These are phyloP conservation scores for Pomatorhinus ruficollis DNA, from an alignment of 2,113 vertebrate genomes.

Conservation along the genomic window DNA sequence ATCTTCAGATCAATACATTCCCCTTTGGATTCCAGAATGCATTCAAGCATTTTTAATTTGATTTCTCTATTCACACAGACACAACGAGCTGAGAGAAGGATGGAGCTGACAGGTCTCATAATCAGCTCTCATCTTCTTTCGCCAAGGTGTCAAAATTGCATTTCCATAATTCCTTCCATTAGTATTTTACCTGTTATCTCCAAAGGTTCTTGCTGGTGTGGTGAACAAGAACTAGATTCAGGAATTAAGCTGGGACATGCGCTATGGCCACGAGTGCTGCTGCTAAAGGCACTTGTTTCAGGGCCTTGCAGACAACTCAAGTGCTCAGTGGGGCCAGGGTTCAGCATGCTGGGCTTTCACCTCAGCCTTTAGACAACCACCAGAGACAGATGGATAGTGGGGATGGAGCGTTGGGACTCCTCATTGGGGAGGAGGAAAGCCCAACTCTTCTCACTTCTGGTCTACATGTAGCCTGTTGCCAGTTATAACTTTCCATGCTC, in stretches of 20 bases:
- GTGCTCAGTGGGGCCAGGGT: rapidly evolving
- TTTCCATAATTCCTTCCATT: conserved; percentile 23
- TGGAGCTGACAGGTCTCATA: conserved; percentile 34
- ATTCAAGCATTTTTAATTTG: conserved; percentile 47
- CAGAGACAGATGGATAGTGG: not conserved
- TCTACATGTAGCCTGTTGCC: not conserved
- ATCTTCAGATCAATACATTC: not conserved
- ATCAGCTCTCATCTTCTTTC: conserved; percentile 19
- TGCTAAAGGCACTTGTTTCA: not conserved
- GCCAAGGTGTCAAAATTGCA: not conserved
- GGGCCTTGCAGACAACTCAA: not conserved
- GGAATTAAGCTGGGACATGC: not conserved
- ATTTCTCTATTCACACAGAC: conserved; percentile 50
- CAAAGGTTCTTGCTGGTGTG: not conserved
- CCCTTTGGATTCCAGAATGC: not conserved
- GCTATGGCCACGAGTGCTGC: rapidly evolving
- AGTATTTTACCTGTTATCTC: not conserved
- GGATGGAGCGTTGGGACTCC: not conserved
- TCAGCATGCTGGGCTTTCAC: not conserved
- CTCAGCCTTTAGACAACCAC: not conserved
- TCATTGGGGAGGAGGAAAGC: not conserved
- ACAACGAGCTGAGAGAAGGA: not conserved
- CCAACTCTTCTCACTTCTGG: not conserved
- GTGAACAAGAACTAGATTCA: not conserved
- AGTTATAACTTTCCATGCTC: not conserved